Conservation (phyloP, 2,888 invertebrate species). For the Tholera decimalis region DNA sequence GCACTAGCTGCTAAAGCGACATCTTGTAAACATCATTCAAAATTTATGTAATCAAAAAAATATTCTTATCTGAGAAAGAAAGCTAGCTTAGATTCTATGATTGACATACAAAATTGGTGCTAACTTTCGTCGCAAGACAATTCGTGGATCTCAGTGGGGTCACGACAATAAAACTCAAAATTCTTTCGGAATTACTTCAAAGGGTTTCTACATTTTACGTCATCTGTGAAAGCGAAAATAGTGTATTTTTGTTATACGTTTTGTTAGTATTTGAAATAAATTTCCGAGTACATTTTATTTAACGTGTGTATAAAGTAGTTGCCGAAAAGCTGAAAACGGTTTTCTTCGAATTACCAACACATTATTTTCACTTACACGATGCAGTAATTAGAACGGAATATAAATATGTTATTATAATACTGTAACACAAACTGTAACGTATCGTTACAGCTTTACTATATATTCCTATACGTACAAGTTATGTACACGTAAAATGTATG, state of each 20-base stretch:
- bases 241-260: constrained; percentile 26
- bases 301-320: constrained; percentile 33
- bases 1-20: constrained; percentile 89
- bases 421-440: constrained; percentile 68
- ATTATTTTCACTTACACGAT: constrained; percentile 55
- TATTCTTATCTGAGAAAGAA: constrained; percentile 76
- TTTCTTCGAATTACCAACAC: constrained; percentile 14
- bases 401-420: constrained; percentile 70
- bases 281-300: background rate
- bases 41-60: constrained; percentile 79
- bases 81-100: constrained; percentile 74
- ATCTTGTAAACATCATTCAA: constrained; percentile 78
- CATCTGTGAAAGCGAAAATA: constrained; percentile 58
- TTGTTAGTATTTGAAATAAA: background rate
- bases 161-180: constrained; percentile 49
- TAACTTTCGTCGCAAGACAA: constrained; percentile 74
- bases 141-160: constrained; percentile 71
- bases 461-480: constrained; percentile 46
- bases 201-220: constrained; percentile 34
- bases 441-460: constrained; percentile 59
- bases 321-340: constrained; percentile 44
- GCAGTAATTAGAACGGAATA: constrained; percentile 45
- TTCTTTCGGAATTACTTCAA: constrained; percentile 38
- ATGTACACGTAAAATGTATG: constrained; percentile 48
- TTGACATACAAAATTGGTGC: constrained; percentile 83